Conservation (phyloP, 1,140 invertebrate species). For the Planococcus citri region DNA sequence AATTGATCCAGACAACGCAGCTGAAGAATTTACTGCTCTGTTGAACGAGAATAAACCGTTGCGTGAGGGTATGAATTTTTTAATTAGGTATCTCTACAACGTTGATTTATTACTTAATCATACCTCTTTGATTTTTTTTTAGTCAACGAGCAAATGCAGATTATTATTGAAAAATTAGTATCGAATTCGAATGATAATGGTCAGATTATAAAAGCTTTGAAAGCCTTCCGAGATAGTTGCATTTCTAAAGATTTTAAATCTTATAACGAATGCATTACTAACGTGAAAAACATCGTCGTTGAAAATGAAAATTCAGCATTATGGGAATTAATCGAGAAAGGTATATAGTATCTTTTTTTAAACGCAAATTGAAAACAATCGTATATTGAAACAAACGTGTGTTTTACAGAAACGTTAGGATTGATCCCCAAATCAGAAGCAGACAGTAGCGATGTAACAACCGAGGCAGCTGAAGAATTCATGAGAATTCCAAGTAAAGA, state of each 20-base stretch:
- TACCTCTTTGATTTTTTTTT: neutral
- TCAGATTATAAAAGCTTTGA: neutral
- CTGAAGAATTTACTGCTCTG: neutral
- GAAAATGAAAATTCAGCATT: neutral
- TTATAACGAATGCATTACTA: neutral
- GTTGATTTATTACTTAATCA: neutral
- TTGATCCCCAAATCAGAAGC: neutral
- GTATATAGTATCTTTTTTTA: neutral
- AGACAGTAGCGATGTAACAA: neutral
- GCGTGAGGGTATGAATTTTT: neutral
- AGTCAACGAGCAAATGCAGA: neutral
- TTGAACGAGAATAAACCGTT: neutral
- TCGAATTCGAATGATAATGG: neutral
- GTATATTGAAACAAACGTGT: neutral
- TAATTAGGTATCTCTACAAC: too few relatives aligned
- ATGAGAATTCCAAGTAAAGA: neutral
- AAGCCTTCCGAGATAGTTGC: neutral
- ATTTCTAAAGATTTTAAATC: neutral
- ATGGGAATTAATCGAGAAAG: neutral
- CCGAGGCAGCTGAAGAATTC: neutral
- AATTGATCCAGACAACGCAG: neutral
- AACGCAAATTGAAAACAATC: neutral
- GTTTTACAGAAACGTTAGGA: neutral
- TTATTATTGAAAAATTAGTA: conserved; percentile 1
- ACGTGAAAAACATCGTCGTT: neutral